phyloP scores from a whole-genome alignment of 30 jellyfish, hydroid and myxozoan genomes.

The Nemopilema nomurai region DNA sequence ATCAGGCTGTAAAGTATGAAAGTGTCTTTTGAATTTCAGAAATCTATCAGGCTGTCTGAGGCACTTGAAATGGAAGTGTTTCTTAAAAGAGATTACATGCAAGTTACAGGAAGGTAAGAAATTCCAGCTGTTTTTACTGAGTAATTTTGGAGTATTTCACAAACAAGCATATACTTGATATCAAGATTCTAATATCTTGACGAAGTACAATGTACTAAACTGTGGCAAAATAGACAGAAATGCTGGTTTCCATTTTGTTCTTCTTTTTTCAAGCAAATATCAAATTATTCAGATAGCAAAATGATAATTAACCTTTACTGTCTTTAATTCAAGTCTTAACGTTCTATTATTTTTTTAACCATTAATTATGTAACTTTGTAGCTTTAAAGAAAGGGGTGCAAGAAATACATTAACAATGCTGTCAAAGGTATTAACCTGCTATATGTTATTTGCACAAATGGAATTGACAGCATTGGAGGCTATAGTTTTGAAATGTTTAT shows the following conservation, averaged over 20 bases:
- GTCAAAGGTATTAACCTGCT: slow-evolving; percentile 69
- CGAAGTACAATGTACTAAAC: too few species aligned
- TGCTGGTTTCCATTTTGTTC: too few species aligned
- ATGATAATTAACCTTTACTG: too few species aligned
- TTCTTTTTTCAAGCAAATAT: too few species aligned
- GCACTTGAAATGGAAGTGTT: slow-evolving; percentile 82
- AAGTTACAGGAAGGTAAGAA: slow-evolving; percentile 97
- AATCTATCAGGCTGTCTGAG: slow-evolving; percentile 84
- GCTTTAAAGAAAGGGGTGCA: slow-evolving; percentile 99
- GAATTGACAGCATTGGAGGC: too few species aligned
- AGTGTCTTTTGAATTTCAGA: slow-evolving; percentile 30
- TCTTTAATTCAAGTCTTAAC: not conserved
- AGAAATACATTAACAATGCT: slow-evolving; percentile 81
- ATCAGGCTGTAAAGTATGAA: not conserved
- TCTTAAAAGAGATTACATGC: slow-evolving; percentile 93
- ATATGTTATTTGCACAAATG: too few species aligned
- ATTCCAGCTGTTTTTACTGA: not conserved
- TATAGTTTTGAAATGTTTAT: too few species aligned
- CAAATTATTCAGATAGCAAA: too few species aligned
- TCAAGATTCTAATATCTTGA: too few species aligned
- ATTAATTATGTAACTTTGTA: slow-evolving; percentile 6
- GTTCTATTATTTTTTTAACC: not conserved
- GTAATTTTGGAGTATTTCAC: too few species aligned
- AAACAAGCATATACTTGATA: too few species aligned
- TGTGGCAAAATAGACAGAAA: too few species aligned